phyloP scores from a whole-genome alignment of 1,140 invertebrate species.

The Charaxes varanes region DNA sequence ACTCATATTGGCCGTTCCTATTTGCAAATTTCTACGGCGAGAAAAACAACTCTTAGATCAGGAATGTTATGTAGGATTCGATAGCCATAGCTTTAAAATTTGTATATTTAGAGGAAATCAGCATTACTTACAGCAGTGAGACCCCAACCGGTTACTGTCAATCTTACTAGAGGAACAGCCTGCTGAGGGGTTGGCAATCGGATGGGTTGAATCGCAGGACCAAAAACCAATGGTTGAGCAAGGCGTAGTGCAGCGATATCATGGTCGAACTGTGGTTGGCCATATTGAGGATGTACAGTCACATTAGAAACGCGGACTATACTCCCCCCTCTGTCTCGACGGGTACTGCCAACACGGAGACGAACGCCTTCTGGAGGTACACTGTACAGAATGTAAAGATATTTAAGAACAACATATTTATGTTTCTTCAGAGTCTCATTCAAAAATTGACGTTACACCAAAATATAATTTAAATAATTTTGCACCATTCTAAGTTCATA shows the following conservation, averaged over 20 bases:
- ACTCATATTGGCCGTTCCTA: no score
- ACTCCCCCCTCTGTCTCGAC: slow-evolving; percentile 54
- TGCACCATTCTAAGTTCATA: no score
- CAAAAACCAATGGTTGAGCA: slow-evolving; percentile 40
- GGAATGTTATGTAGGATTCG: no score
- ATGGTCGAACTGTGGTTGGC: slow-evolving; percentile 54
- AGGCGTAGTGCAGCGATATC: slow-evolving; percentile 58
- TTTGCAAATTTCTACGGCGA: no score
- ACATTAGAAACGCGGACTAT: slow-evolving; percentile 46
- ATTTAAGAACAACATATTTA: no score
- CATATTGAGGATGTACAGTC: slow-evolving; percentile 54
- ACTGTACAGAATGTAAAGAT: no score
- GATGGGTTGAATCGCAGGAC: slow-evolving; percentile 38
- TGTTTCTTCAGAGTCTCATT: no score
- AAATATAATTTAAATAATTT: no score
- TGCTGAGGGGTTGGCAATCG: slow-evolving; percentile 40
- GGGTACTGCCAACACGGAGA: slow-evolving; percentile 57
- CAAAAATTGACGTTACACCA: no score
- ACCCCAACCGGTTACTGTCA: slow-evolving; percentile 65
- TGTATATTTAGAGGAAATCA: neutral
- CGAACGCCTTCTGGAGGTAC: slow-evolving; percentile 34
- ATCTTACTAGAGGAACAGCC: slow-evolving; percentile 44
- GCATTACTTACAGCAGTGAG: slow-evolving; percentile 51
- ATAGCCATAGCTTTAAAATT: no score
- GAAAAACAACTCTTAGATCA: no score